Conservation (phyloP, 1,140 invertebrate genomes). For the Diprion similis region DNA sequence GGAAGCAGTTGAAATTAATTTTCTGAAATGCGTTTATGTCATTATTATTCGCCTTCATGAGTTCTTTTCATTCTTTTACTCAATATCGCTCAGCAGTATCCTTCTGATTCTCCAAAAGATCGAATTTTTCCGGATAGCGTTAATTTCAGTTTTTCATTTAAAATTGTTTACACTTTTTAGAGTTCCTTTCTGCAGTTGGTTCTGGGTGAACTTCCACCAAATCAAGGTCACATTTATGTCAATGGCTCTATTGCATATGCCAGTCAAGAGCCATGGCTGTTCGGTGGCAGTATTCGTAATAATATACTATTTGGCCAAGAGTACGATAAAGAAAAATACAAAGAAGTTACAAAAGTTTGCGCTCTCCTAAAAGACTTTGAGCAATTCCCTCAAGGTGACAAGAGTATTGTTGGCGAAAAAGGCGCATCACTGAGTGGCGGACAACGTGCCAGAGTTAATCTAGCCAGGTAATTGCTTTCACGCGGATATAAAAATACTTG, state of each 20-base stretch:
- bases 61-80: too few relatives aligned
- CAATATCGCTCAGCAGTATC: background rate
- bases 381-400: constrained; percentile 64
- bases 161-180: constrained; percentile 52
- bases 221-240: constrained; percentile 67
- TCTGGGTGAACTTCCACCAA: constrained; percentile 71
- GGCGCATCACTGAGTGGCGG: constrained; percentile 77
- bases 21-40: too few relatives aligned
- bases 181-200: constrained; percentile 79
- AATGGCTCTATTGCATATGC: constrained; percentile 73
- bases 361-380: constrained; percentile 69
- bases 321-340: constrained; percentile 71
- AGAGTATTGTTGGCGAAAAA: constrained; percentile 78
- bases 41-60: too few relatives aligned
- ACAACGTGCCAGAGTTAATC: constrained; percentile 75
- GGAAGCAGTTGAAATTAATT: background rate
- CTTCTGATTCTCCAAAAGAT: background rate
- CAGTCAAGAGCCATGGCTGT: constrained; percentile 79
- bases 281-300: constrained; percentile 70
- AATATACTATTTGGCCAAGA: constrained; percentile 83
- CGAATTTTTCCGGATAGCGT: background rate
- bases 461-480: constrained; percentile 53
- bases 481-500: too few relatives aligned
- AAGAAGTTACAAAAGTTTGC: constrained; percentile 63
- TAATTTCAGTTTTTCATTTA: constrained; percentile 30